These are phyloP conservation scores for Ophiothrix spiculata DNA, from an alignment of 35 echinoderm and acorn worm species.

Conservation along the genomic window DNA sequence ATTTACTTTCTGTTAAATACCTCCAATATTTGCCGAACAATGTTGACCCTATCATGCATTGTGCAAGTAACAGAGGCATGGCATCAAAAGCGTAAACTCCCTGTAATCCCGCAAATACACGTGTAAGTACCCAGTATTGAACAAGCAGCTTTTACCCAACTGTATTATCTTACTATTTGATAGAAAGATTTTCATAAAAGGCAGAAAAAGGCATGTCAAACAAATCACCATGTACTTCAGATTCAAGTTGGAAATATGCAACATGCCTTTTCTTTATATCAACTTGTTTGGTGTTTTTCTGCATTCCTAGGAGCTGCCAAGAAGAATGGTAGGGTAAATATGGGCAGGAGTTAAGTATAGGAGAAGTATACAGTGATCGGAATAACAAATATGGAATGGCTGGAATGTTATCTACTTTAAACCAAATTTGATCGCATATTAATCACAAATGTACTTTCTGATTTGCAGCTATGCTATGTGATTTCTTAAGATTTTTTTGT, in stretches of 20 bases:
- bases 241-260: neutral
- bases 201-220: neutral
- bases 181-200: neutral
- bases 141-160: neutral
- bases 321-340: neutral
- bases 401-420: neutral
- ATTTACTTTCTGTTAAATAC: too few species aligned
- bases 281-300: neutral
- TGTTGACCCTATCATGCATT: too few species aligned
- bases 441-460: too few species aligned
- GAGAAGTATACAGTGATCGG: neutral
- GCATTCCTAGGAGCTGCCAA: neutral
- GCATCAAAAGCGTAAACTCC: neutral
- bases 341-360: neutral
- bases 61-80: too few species aligned
- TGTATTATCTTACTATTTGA: neutral
- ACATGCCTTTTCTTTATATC: neutral
- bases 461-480: too few species aligned
- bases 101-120: neutral
- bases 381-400: neutral
- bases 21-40: too few species aligned
- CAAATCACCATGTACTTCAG: neutral
- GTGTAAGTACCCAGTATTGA: neutral
- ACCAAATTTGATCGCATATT: too few species aligned
- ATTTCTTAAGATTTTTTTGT: too few species aligned